Evolutionary conservation across 2,888 invertebrate species (phyloP), one percentile per base, ranked within the genome.

Genomic region (Xestia sexstrigata): DNA sequence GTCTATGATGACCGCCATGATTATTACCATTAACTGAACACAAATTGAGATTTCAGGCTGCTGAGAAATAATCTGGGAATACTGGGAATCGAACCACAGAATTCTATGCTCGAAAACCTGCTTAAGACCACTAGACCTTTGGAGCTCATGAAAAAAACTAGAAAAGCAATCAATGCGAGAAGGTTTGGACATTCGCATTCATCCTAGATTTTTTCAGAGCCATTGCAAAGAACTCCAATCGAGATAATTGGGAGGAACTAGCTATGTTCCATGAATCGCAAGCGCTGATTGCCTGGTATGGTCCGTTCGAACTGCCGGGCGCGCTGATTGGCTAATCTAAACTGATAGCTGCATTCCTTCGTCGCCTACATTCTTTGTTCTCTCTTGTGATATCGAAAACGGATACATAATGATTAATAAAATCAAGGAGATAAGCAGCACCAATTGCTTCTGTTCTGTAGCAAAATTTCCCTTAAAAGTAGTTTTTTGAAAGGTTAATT

Each of bases 241-340:
- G 35, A 65, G 65, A 72, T 65, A 80, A 78, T 78, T 78, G 55
- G 65, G 35, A 65, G 55, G 35, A 69, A 52, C 63, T 49, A 58
- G 17, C 65, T 65, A 30, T 55, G 75, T 79, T 81, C 67, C 13
- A 15, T 26, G 62, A 63, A 79, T 74, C 5, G 52, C 13, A 20
- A 67, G 47, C 45, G 60, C 75, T 79, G 81, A 79, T 79, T 81
- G 68, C 76, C 63, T 52, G 76, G 23, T 76, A 68, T 60, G 35
- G 42, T 55, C 35, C 45, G 65, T 69, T 69, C 20, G 52, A 52
- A 60, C 26, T 30, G 35, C 68, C n/a, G n/a, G 49, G 30, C 52
- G 39, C 30, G 13, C 66, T 58, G 82, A 77, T 82, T 80, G 66
- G 60, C 30, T 77, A 55, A 76, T 66, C 52, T 47, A 47, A 82